phyloP scores from a whole-genome alignment of 2,113 vertebrate genomes.

The Vombatus ursinus region DNA sequence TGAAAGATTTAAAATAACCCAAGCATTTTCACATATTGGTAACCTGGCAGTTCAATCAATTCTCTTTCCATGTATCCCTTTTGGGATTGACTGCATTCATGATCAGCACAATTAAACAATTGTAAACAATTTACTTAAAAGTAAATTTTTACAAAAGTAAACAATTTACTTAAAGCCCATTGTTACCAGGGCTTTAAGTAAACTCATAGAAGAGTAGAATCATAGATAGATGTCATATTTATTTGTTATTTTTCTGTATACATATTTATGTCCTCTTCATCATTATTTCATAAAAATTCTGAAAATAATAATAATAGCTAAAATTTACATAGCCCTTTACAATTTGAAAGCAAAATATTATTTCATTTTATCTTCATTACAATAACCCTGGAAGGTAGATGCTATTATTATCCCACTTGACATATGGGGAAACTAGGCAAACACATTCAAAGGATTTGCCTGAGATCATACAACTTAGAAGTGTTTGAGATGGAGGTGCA shows the following conservation, averaged over 20 bases:
- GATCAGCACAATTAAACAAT: conserved; percentile 9
- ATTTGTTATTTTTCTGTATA: background rate
- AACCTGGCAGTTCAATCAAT: background rate
- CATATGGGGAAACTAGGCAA: background rate
- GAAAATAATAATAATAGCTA: background rate
- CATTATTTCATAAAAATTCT: background rate
- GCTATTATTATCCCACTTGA: background rate
- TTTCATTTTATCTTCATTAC: background rate
- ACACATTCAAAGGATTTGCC: background rate
- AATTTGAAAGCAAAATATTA: background rate
- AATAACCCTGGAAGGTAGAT: background rate
- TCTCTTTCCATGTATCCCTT: background rate
- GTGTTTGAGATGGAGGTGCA: background rate
- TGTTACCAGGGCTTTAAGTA: conserved; percentile 11
- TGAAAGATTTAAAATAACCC: background rate
- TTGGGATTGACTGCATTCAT: background rate
- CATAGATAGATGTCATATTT: background rate
- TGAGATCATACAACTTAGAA: background rate
- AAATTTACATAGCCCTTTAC: background rate
- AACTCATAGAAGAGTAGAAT: background rate
- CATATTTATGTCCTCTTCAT: background rate
- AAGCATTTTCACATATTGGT: background rate
- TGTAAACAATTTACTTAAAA: too few species aligned
- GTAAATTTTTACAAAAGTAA: too few species aligned
- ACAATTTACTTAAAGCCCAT: too few species aligned